These are phyloP conservation scores for sheep (Ovis aries) DNA, from an alignment of 2,113 vertebrate genomes.

Conservation along the genomic window DNA sequence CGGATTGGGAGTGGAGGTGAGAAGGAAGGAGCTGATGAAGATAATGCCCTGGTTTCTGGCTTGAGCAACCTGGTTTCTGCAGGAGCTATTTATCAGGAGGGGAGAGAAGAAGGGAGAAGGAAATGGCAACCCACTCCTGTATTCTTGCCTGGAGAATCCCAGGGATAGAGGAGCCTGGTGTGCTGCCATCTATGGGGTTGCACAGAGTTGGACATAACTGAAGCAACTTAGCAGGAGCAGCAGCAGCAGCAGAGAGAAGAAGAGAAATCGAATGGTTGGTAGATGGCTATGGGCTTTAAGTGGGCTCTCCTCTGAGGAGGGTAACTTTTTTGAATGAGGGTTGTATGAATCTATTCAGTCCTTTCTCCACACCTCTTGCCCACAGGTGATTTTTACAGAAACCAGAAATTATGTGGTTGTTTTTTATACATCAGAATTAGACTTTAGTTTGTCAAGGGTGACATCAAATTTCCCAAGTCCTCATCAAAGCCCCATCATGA, in stretches of 20 bases:
- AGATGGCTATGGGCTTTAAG: not conserved
- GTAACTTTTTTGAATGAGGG: not conserved
- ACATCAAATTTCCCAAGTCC: not conserved
- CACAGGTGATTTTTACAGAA: not conserved
- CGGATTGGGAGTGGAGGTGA: not conserved
- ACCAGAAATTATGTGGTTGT: not conserved
- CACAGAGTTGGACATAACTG: too few relatives aligned
- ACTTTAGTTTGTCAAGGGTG: not conserved
- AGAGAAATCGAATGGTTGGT: not conserved
- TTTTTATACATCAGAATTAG: not conserved
- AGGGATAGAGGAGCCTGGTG: too few relatives aligned
- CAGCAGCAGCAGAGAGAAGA: too few relatives aligned
- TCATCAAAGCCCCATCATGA: not conserved
- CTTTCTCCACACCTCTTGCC: not conserved
- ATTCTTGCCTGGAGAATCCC: too few relatives aligned
- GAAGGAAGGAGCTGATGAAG: not conserved
- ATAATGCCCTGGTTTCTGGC: not conserved
- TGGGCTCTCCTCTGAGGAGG: not conserved
- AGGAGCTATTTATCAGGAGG: not conserved
- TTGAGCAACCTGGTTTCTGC: not conserved
- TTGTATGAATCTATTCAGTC: not conserved
- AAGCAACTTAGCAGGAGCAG: too few relatives aligned
- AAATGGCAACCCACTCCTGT: too few relatives aligned
- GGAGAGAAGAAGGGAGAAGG: not conserved
- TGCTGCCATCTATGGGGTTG: too few relatives aligned